A percentile compares a stretch with the other conserved stretches of the same genome.
phyloP scores from a whole-genome alignment of 2,888 invertebrate genomes.

The Epicampocera succincta region DNA sequence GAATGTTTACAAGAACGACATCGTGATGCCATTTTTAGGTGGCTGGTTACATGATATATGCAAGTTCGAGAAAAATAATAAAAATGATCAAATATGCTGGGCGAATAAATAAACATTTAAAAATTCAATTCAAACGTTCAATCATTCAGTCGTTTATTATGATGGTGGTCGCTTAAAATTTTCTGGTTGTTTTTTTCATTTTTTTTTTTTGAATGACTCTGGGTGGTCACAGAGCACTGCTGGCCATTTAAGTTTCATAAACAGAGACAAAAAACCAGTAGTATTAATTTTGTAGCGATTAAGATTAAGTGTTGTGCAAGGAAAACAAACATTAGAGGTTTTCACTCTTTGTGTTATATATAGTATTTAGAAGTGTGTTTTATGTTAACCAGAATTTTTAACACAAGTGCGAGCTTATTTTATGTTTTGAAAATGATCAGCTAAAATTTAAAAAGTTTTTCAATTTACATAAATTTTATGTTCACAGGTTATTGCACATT shows the following conservation, averaged over 20 bases:
- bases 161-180: constrained; percentile 52
- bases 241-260: constrained; percentile 3
- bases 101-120: constrained; percentile 50
- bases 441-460: too few relatives aligned
- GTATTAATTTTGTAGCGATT: constrained; percentile 3
- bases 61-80: constrained; percentile 26
- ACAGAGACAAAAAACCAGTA: constrained; percentile 48
- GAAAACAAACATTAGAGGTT: too few relatives aligned
- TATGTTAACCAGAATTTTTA: too few relatives aligned
- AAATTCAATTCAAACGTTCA: constrained; percentile 13
- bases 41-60: constrained; percentile 65
- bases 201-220: constrained; percentile 35
- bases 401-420: too few relatives aligned
- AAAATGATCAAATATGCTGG: constrained; percentile 44
- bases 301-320: too few relatives aligned
- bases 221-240: constrained; percentile 47
- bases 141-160: constrained; percentile 5
- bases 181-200: constrained; percentile 35
- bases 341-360: too few relatives aligned
- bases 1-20: constrained; percentile 48
- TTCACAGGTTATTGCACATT: too few relatives aligned
- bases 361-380: too few relatives aligned
- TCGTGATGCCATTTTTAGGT: constrained; percentile 36
- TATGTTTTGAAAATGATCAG: too few relatives aligned
- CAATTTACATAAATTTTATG: too few relatives aligned